Evolutionary conservation across 2,113 vertebrate genomes (phyloP).

Genomic region (Mystacornis crossleyi): DNA sequence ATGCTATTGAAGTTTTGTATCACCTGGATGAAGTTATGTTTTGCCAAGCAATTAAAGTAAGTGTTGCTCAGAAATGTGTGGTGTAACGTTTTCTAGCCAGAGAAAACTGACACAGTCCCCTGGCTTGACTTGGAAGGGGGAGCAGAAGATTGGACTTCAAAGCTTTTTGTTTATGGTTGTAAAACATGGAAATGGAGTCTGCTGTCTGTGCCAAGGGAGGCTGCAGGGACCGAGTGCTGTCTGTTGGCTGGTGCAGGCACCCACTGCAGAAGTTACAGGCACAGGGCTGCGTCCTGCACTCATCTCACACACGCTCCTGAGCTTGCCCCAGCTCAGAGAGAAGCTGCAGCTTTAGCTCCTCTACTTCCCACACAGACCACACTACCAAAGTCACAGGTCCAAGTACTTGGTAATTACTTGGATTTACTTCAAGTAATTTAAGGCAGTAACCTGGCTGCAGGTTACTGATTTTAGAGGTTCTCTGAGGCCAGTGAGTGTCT

Average conservation of each 20-base stretch:
- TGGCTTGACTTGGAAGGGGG: accelerated
- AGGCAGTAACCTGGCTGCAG: not conserved
- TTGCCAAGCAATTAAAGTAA: slow-evolving; percentile 57
- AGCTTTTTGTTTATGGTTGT: not conserved
- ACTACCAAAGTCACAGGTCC: not conserved
- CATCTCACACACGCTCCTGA: accelerated
- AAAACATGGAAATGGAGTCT: accelerated
- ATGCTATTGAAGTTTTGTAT: slow-evolving; percentile 61
- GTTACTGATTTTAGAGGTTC: not conserved
- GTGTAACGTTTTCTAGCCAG: not conserved
- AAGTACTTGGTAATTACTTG: not conserved
- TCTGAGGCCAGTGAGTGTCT: not conserved
- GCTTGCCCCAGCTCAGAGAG: not conserved
- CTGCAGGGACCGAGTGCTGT: not conserved
- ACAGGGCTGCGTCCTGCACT: accelerated
- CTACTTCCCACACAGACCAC: accelerated
- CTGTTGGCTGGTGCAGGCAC: not conserved
- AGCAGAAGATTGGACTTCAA: not conserved
- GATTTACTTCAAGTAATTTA: not conserved
- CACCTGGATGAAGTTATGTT: not conserved
- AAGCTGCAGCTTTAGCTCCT: not conserved
- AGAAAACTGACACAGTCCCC: not conserved
- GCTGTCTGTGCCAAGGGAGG: accelerated
- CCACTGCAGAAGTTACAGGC: too few relatives aligned
- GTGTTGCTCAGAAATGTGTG: not conserved